A percentile compares a stretch with the other conserved stretches of the same genome.
Conservation (phyloP, 2,888 invertebrate genomes). For the Caenorhabditis sp. region DNA sequence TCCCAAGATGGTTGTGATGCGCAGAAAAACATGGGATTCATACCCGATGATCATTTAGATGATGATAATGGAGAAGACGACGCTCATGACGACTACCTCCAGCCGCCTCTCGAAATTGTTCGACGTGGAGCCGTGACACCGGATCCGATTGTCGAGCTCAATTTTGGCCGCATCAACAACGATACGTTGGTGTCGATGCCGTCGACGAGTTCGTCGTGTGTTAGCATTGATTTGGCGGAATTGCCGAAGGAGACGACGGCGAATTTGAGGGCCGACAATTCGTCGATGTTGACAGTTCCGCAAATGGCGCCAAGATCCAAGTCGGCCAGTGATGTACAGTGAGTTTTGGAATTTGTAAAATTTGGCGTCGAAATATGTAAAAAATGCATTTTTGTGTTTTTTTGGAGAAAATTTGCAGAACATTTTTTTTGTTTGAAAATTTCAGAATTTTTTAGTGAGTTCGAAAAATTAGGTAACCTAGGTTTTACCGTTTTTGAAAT, state of each 20-base stretch:
- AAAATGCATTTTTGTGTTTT: too few species aligned
- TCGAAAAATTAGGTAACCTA: too few species aligned
- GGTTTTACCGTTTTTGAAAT: too few species aligned
- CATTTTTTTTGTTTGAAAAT: too few species aligned
- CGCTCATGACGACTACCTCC: conserved; percentile 32
- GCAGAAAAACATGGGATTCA: not conserved
- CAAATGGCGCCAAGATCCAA: not conserved
- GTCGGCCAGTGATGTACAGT: not conserved
- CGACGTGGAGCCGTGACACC: conserved; percentile 28
- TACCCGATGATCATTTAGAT: not conserved
- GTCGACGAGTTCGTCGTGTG: conserved; percentile 31
- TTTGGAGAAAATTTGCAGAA: too few species aligned
- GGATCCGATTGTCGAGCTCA: conserved; percentile 1
- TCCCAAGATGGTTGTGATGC: not conserved
- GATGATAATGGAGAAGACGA: conserved; percentile 15
- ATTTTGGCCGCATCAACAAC: not conserved
- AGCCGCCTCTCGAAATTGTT: conserved; percentile 32
- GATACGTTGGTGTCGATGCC: conserved; percentile 11
- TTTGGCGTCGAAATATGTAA: too few species aligned
- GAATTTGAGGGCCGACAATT: not conserved
- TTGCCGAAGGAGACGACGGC: not conserved
- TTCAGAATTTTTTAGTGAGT: too few species aligned
- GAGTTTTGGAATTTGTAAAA: not conserved
- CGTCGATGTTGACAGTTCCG: not conserved
- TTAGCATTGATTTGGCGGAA: not conserved